Evolutionary conservation across 2,888 invertebrate species (phyloP).

Genomic region (Cantharis lateralis): DNA sequence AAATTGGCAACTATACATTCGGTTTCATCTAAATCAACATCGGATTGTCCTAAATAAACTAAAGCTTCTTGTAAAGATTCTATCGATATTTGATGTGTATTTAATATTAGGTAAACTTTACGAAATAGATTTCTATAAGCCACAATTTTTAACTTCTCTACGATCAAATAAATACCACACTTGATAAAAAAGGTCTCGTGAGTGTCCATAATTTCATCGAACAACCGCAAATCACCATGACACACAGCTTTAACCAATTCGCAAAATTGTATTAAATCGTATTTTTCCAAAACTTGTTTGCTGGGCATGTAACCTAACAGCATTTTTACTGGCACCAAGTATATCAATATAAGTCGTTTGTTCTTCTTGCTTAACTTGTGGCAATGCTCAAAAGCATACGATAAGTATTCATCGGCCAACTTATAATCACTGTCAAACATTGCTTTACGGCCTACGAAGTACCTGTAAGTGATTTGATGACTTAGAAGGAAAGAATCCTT

Average conservation of each 20-base stretch:
- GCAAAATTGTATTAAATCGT: slow-evolving; percentile 88
- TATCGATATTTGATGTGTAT: slow-evolving; percentile 88
- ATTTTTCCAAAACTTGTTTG: slow-evolving; percentile 77
- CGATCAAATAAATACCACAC: slow-evolving; percentile 95
- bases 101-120: slow-evolving; percentile 79
- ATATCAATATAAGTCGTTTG: slow-evolving; percentile 90
- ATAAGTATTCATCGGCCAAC: slow-evolving; percentile 88
- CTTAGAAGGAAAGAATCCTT: slow-evolving; percentile 89
- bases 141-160: slow-evolving; percentile 94
- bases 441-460: slow-evolving; percentile 95
- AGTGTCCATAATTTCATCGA: slow-evolving; percentile 82
- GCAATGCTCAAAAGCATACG: slow-evolving; percentile 92
- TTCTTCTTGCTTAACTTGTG: slow-evolving; percentile 81
- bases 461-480: slow-evolving; percentile 95
- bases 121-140: slow-evolving; percentile 96
- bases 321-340: slow-evolving; percentile 97
- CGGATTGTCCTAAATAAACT: slow-evolving; percentile 78
- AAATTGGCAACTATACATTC: slow-evolving; percentile 96
- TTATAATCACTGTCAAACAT: slow-evolving; percentile 98
- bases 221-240: slow-evolving; percentile 83
- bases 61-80: slow-evolving; percentile 82
- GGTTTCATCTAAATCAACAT: slow-evolving; percentile 92
- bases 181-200: slow-evolving; percentile 93
- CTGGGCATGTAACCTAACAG: slow-evolving; percentile 94
- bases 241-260: slow-evolving; percentile 87